Base-by-base conservation (phyloP, 2,797 vertebrate genomes). In the Gallinago solitaria region DNA sequence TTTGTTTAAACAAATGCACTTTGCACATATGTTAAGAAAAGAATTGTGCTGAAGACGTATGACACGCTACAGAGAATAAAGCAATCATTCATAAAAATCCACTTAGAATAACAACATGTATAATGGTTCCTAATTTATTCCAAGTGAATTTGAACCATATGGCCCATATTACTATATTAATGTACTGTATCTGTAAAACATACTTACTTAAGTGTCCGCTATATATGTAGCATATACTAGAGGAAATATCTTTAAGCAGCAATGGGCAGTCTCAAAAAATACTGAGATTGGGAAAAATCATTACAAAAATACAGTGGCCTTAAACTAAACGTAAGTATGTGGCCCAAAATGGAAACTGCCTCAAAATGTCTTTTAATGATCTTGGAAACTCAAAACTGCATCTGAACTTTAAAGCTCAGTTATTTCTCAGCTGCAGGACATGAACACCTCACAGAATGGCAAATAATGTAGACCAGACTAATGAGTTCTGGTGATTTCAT, bases 91-190 rank as follows among this genome's bases (percentile, higher is more conserved):
- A 79, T 82, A 95, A 91, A 68, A 75, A 39, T 71, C 67, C 32
- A 87, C 87, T 84, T 96, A 79, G 92, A 97, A 92, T 81, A 95
- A 75, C 51, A 87, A 84, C 50, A 53, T 8, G 4, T 45, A 48
- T 78, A 92, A 94, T 84, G 47, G 57, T 33, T 92, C 32, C 30
- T 95, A 93, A 91, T 96, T 96, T 93, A 95, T 95, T 96, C 54
- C 47, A 82, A 81, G 89, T 94, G 19, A 61, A 95, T 93, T 94
- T 89, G 85, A 71, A 88, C 54, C 63, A 87, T 91, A 89, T 96
- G 91, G 60, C 35, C 24, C 65, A 68, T 79, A 30, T 94, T 92
- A 73, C 68, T 95, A 47, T 81, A 51, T 41, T 87, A 90, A 91
- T 53, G 64, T 24, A 84, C 43, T 86, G n/a, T 92, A 82, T 92